phyloP scores from a whole-genome alignment of 2,797 vertebrate genomes.

The Pangasius krempfi region DNA sequence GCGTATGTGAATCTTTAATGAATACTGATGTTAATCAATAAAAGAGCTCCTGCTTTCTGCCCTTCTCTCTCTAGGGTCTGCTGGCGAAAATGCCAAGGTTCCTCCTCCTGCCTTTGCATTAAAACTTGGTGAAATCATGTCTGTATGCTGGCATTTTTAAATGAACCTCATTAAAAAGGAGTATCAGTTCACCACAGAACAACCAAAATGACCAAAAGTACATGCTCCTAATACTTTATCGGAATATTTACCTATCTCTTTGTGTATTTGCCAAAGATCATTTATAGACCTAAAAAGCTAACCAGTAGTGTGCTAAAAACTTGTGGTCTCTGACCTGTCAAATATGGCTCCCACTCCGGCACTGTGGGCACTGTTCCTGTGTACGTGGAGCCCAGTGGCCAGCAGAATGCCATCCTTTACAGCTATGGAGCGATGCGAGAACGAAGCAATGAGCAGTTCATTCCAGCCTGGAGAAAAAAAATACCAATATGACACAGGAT shows the following conservation, averaged over 20 bases:
- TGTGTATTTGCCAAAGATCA: neutral
- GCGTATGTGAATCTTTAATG: conserved; percentile 65
- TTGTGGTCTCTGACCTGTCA: conserved; percentile 81
- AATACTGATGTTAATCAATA: conserved; percentile 62
- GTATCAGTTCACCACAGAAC: neutral
- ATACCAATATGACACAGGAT: conserved; percentile 19
- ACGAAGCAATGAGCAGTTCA: conserved; percentile 96
- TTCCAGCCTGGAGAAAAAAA: conserved; percentile 86
- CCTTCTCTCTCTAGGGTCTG: conserved; percentile 18
- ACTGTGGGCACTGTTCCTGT: conserved; percentile 96
- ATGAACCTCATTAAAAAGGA: neutral
- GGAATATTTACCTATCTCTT: neutral
- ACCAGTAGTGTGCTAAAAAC: neutral
- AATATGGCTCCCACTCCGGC: conserved; percentile 99
- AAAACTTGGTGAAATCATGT: neutral
- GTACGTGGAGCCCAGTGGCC: conserved; percentile 94
- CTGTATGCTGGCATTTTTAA: neutral
- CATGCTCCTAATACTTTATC: no score
- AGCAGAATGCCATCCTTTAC: conserved; percentile 96
- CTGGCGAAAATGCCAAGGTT: conserved; percentile 57
- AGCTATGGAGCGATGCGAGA: conserved; percentile 94
- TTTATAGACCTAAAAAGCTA: neutral
- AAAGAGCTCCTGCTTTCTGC: conserved; percentile 41
- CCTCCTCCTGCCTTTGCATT: conserved; percentile 30
- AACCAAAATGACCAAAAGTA: neutral